Conservation (phyloP, 2,797 vertebrate genomes). For the Carduelis carduelis region DNA sequence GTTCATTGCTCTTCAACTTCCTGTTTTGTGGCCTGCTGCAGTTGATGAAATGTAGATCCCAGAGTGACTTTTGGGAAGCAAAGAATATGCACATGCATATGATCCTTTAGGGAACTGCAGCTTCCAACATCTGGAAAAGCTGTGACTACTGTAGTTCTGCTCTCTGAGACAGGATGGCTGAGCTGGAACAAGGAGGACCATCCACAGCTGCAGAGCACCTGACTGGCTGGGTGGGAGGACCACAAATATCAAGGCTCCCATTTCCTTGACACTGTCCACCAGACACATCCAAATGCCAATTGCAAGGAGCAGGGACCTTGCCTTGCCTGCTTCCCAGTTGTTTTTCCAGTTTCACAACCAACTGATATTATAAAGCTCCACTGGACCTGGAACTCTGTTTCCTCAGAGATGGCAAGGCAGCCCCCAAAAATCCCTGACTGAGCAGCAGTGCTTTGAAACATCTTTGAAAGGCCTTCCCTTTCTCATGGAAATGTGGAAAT, state of each 20-base stretch:
- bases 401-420: not conserved
- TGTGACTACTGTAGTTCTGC: not conserved
- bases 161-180: not conserved
- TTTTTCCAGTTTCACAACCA: not conserved
- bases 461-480: not conserved
- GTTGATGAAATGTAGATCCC: not conserved
- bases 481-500: constrained; percentile 50
- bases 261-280: not conserved
- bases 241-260: not conserved
- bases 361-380: not conserved
- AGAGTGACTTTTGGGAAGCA: not conserved
- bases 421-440: not conserved
- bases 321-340: not conserved
- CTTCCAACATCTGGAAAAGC: constrained; percentile 5
- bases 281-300: not conserved
- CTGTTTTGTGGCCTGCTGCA: not conserved
- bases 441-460: constrained; percentile 26
- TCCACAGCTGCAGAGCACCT: not conserved
- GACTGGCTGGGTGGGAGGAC: not conserved
- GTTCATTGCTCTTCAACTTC: not conserved
- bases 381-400: constrained; percentile 2
- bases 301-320: not conserved
- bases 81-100: not conserved
- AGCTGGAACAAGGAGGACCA: not conserved
- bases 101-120: not conserved